A percentile compares a stretch with the other conserved stretches of the same genome.
These are phyloP conservation scores for Spisula subtruncata DNA, from an alignment of 2,888 invertebrate species.

Conservation along the genomic window DNA sequence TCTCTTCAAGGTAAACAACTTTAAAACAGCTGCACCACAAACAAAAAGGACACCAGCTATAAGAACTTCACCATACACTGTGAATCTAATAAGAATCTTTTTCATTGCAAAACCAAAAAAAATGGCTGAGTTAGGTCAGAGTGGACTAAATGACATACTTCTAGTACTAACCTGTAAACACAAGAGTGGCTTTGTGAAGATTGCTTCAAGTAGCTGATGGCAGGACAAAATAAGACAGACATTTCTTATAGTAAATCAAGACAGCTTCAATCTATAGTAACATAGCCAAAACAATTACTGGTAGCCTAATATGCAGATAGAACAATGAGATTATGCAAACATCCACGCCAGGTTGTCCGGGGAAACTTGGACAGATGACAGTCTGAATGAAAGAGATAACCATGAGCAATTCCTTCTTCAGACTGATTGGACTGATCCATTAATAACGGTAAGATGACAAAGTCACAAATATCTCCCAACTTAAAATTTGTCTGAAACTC, in stretches of 20 bases:
- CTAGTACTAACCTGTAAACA: background rate
- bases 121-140: too few relatives aligned
- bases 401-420: background rate
- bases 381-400: background rate
- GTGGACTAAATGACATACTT: background rate
- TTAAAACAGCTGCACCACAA: too few relatives aligned
- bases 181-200: background rate
- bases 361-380: background rate
- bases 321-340: conserved; percentile 1
- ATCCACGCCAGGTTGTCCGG: background rate
- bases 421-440: too few relatives aligned
- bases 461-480: too few relatives aligned
- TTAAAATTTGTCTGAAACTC: too few relatives aligned
- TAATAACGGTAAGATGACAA: too few relatives aligned
- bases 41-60: too few relatives aligned
- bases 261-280: background rate
- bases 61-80: too few relatives aligned
- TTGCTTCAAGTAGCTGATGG: background rate
- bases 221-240: background rate
- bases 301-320: background rate
- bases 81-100: too few relatives aligned
- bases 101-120: too few relatives aligned
- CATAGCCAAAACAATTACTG: background rate
- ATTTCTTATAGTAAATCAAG: background rate
- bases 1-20: too few relatives aligned